These are phyloP conservation scores for Spondyliosoma cantharus DNA, from an alignment of 2,797 vertebrate genomes.

Conservation along the genomic window DNA sequence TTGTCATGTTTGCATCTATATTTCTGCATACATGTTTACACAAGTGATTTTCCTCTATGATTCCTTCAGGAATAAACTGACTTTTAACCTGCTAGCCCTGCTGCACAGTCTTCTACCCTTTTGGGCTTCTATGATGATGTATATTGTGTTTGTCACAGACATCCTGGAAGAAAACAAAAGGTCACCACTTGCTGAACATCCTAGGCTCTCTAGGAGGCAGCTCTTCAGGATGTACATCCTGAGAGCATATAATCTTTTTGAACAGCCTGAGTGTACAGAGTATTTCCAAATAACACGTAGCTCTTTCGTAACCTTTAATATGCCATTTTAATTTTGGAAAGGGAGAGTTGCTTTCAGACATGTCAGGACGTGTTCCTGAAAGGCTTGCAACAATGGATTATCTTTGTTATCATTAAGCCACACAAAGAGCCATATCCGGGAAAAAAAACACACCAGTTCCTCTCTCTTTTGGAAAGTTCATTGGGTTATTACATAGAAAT, in stretches of 20 bases:
- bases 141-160: background rate
- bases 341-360: background rate
- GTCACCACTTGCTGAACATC: background rate
- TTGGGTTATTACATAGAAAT: background rate
- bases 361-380: constrained; percentile 41
- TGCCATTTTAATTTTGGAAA: background rate
- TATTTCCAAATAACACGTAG: background rate
- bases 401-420: constrained; percentile 11
- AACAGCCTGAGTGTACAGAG: background rate
- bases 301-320: background rate
- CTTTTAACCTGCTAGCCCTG: background rate
- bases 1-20: background rate
- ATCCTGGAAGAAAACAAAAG: background rate
- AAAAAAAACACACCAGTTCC: background rate
- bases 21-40: background rate
- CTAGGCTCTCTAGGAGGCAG: background rate
- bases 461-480: background rate
- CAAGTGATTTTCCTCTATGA: background rate
- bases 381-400: constrained; percentile 21
- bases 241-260: background rate
- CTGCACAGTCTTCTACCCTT: background rate
- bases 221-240: background rate
- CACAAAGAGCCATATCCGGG: constrained; percentile 2
- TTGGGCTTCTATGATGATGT: background rate
- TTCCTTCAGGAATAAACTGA: background rate